Base-by-base conservation (phyloP, 2,797 vertebrate species). In the Melopsittacus undulatus region DNA sequence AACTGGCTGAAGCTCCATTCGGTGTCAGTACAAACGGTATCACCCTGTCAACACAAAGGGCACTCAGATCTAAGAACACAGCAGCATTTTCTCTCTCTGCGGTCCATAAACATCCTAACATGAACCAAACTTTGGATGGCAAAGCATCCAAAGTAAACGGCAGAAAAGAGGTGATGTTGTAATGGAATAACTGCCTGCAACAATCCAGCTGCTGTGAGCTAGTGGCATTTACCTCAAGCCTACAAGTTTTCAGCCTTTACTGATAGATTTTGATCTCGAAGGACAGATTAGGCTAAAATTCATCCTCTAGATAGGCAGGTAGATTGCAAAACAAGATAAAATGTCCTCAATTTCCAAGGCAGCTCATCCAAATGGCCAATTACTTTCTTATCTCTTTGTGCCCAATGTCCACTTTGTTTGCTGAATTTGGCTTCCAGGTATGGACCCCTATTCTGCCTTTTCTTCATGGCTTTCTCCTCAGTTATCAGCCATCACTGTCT, bases 241-340 rank as follows among this genome's bases (percentile, higher is more conserved):
- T 29, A 36, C 48, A 86, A 74, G 51, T 89, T 30, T 81, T 78
- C 68, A 72, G 62, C 27, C 62, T 74, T 83, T 24, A 66, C 32
- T 0, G 0, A 72, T 30, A 59, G 38, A 76, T 81, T 90, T 89
- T 72, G 19, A 89, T 74, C 81, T 90, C 52, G 29, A 83, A 70
- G 63, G 46, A 38, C 17, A 92, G 61, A 83, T 92, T 69, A 88
- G 38, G 42, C 42, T 82, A 69, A 91, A 92, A 73, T 67, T 87
- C 49, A 89, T 66, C 84, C 54, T 85, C 32, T 0, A 0, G 67
- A 16, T 62, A 84, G 49, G 63, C 29, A 92, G 61, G 36, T 76
- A 57, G n/a, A 87, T 64, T 51, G 63, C 23, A 70, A 70, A 86
- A n/a, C 6, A 70, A 81, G 62, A 93, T 48, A 63, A 86, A 70